Base-by-base conservation (phyloP, 2,888 invertebrate species). In the Alitta virens region DNA sequence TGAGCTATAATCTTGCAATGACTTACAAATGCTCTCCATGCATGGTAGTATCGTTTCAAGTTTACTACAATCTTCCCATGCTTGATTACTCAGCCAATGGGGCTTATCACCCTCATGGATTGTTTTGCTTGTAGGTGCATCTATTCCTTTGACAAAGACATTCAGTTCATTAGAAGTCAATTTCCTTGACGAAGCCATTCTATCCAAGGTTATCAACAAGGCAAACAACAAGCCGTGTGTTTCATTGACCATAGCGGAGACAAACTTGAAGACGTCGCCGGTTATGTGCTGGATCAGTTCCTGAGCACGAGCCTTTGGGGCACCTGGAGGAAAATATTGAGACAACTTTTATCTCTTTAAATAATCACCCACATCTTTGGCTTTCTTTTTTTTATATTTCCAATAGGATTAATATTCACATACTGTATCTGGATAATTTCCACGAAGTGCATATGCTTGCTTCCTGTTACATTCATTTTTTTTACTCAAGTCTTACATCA, bases 191-290 rank as follows among this genome's bases (percentile, higher is more conserved):
- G 75, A 66, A 33, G 73, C 64, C 65, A 79, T 68, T 25, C 74
- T 70, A 67, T 80, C 79, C 53, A 80, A 65, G n/a, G 78, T 69
- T 7, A 78, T 71, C 16, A 79, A 72, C 43, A 79, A 68, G 54
- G 73, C 72, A 53, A 79, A 73, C 56, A 79, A 63, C 46, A 69
- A 68, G 58, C 71, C 71, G 63, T 80, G 78, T 38, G 71, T 70
- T 56, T 77, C 78, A 71, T 77, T 79, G 77, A 79, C 76, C 76
- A 78, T 78, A 65, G 71, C 68, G 5, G 75, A 71, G 18, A 76
- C 71, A 57, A 73, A 74, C 14, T 71, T 69, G 66, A 75, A 75
- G 46, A 79, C 68, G 59, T 72, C 71, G 0, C 67, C 61, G 24
- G 74, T 76, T 49, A 74, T 74, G 5, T 78, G 77, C 62, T 77